Conservation (phyloP, 2,113 vertebrate genomes). For the Stercorarius parasiticus region DNA sequence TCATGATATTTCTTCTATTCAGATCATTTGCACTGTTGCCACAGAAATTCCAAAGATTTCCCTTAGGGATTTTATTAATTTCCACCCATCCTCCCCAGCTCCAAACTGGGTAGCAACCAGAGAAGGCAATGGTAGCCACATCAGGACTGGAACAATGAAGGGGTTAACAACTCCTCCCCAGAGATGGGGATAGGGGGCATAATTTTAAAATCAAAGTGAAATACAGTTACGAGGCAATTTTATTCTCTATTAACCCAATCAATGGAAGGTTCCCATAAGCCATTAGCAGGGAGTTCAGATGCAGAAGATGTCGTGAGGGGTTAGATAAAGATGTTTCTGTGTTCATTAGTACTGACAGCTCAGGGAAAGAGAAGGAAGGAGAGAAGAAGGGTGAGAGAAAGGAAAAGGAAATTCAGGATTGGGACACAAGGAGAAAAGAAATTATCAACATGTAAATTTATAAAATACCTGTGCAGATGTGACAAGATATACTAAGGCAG, state of each 20-base stretch:
- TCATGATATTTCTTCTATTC: background rate
- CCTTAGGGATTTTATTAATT: background rate
- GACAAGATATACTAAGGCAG: background rate
- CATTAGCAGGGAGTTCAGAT: constrained; percentile 76
- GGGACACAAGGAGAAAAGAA: background rate
- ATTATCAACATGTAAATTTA: background rate
- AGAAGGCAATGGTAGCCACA: background rate
- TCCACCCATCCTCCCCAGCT: background rate
- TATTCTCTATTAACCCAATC: constrained; percentile 87
- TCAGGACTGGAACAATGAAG: background rate
- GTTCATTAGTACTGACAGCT: constrained; percentile 69
- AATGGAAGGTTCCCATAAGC: constrained; percentile 80
- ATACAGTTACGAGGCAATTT: constrained; percentile 83
- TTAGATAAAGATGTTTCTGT: constrained; percentile 74
- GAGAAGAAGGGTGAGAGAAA: background rate
- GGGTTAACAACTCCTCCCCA: constrained; percentile 16
- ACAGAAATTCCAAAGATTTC: background rate
- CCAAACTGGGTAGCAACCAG: background rate
- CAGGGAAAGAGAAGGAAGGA: constrained; percentile 16
- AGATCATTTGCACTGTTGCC: background rate
- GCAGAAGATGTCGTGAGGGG: constrained; percentile 61
- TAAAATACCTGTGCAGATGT: background rate
- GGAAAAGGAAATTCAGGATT: background rate
- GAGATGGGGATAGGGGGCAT: constrained; percentile 58
- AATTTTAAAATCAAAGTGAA: constrained; percentile 75